Evolutionary conservation across 2,888 invertebrate genomes (phyloP), one percentile per base, ranked within the genome.

Genomic region (Brachycybe producta): DNA sequence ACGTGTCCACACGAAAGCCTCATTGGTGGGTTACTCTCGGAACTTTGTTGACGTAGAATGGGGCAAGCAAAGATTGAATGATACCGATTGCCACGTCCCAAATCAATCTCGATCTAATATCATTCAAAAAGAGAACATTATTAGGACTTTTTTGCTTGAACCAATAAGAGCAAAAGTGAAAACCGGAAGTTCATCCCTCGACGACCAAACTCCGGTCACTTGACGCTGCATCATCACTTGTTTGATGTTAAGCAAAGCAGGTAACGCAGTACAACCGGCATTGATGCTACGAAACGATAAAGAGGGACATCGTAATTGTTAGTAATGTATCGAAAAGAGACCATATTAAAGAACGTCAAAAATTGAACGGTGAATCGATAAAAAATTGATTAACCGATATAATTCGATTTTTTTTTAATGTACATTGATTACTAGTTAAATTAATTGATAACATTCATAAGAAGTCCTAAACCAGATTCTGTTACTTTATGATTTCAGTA

Each of bases 51-150:
- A 49, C 95, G 78, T 54, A 98, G 75, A 62, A 98, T 98, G 7
- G 98, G 98, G 67, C 98, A 99, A 21, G 97, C 94, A 72, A 98
- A 98, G 64, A 95, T 86, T 5, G 95, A 97, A 72, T 98, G 98
- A 67, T 90, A 94, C 57, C 87, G 80, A 62, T 84, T 84, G 57
- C 90, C 88, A 50, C 76, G 75, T 34, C 92, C 94, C 57, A 94
- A 75, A 64, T 95, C 91, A 53, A 95, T 85, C 70, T 95, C 94
- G 67, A 97, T 92, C 90, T 90, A 66, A 24, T 60, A 55, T 48
- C 19, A 8, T 8, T 38, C 32, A 30, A 30, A 30, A 8, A 30
- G n/a, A 30, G 52, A 42, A 30, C 35, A 13, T 30, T 17, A 26
- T 24, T 19, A 11, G 17, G 5, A 30, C 8, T 11, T 11, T n/a